phyloP scores from a whole-genome alignment of 2,113 vertebrate genomes.

The Megalops atlanticus region DNA sequence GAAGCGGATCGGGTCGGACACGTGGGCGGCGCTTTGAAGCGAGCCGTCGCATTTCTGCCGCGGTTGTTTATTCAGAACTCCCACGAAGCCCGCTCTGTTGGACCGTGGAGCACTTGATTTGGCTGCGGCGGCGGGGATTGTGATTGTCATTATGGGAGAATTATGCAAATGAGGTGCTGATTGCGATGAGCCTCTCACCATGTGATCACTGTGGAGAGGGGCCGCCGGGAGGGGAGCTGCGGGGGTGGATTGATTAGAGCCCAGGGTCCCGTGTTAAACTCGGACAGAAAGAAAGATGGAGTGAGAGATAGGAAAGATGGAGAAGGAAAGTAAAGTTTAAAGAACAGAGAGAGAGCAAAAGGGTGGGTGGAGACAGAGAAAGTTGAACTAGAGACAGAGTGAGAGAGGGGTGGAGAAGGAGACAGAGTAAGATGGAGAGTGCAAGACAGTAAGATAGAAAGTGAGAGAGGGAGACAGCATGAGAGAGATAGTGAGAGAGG shows the following conservation, averaged over 20 bases:
- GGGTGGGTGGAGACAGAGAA: background rate
- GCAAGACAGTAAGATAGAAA: background rate
- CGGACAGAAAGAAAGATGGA: slow-evolving; percentile 23
- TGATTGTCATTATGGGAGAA: background rate
- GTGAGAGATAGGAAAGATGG: slow-evolving; percentile 32
- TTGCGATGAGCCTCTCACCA: background rate
- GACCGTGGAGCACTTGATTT: background rate
- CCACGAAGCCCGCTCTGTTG: background rate
- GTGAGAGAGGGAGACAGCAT: too few species aligned
- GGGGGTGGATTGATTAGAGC: background rate
- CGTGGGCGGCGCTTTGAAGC: background rate
- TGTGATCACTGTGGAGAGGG: too few species aligned
- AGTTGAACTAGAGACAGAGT: background rate
- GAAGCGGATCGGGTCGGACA: background rate
- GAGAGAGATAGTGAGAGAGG: background rate
- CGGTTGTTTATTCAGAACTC: background rate
- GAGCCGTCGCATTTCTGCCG: background rate
- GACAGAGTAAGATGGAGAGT: too few species aligned
- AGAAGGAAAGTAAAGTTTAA: background rate
- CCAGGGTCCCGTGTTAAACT: slow-evolving; percentile 1
- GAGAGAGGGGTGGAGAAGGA: background rate
- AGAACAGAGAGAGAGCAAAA: background rate
- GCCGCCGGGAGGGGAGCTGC: too few species aligned
- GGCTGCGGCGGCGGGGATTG: background rate
- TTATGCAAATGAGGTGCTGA: slow-evolving; percentile 16